Base-by-base conservation (phyloP, 2,888 invertebrate species). In the Teinopalpus imperialis region DNA sequence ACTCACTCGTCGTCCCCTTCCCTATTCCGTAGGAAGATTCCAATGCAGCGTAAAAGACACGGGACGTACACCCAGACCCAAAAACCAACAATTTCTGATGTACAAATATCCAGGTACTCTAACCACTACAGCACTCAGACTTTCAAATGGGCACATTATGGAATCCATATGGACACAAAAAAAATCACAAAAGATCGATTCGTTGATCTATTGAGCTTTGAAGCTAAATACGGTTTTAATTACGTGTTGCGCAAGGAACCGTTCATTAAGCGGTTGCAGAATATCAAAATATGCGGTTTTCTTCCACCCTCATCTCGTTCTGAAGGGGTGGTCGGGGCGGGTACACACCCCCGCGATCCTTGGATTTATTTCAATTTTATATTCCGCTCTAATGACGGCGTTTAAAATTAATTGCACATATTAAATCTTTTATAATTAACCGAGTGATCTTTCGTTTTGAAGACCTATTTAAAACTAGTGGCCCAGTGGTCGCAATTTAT, bases 211-310 rank as follows among this genome's bases (percentile, higher is more conserved):
- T 80, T 73, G 69, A 64, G 52, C 47, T 68, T 74, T 66, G 54
- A 54, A 52, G 51, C 69, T 64, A 77, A 82, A 86, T 82, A 76
- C 56, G 26, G 51, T 80, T 85, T 78, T 87, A 87, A 87, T 87
- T 83, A 72, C 66, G 60, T 62, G 63, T 64, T 71, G 48, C 55
- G 50, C 51, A 49, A 45, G 43, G 47, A 75, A 65, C 74, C 69
- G 59, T 52, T 64, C 68, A 82, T 86, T 85, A 82, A 74, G 75
- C 51, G 81, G 85, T 86, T 76, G 83, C 81, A 58, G 70, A 78
- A 74, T 55, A 76, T 73, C 76, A 80, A 79, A 81, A 81, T 83
- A 80, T 56, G 62, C 66, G 63, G 48, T 49, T 53, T 67, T 71
- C 73, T 70, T 68, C 66, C 43, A 42, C 12, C 47, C 20, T 20